Evolutionary conservation across 30 jellyfish, hydroid and myxozoan species (phyloP).

Genomic region (Cassiopea xamachana): DNA sequence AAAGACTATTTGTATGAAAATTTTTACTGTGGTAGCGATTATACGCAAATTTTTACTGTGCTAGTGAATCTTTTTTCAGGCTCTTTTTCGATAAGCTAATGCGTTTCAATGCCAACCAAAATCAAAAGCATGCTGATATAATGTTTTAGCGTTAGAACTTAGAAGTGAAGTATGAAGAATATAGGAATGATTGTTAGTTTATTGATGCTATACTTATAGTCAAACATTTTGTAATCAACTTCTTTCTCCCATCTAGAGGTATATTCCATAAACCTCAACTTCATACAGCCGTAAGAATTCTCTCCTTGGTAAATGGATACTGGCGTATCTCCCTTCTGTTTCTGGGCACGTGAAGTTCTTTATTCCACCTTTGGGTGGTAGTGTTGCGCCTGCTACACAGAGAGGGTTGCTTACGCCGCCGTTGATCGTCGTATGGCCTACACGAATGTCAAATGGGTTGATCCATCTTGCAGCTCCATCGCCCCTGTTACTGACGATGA

Average conservation of each 20-base stretch:
- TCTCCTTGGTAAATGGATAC: background rate
- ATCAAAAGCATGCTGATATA: too few relatives aligned
- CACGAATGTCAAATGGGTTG: background rate
- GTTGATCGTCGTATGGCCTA: background rate
- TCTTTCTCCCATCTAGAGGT: background rate
- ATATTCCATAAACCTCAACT: conserved; percentile 3
- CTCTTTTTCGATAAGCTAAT: too few relatives aligned
- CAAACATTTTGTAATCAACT: too few relatives aligned
- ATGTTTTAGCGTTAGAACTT: too few relatives aligned
- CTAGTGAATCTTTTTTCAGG: too few relatives aligned
- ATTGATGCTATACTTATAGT: too few relatives aligned
- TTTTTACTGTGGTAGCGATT: too few relatives aligned
- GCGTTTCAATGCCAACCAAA: too few relatives aligned
- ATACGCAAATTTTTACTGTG: too few relatives aligned
- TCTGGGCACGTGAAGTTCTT: conserved; percentile 1
- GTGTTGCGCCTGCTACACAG: background rate
- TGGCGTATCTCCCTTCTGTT: background rate
- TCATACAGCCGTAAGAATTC: background rate
- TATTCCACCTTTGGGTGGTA: background rate
- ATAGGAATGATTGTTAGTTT: too few relatives aligned
- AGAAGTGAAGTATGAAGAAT: too few relatives aligned
- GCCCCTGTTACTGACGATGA: background rate
- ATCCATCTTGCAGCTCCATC: background rate
- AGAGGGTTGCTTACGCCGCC: background rate
- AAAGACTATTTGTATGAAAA: too few relatives aligned